Evolutionary conservation across 2,113 vertebrate species (phyloP).

Genomic region (Hippocampus comes): DNA sequence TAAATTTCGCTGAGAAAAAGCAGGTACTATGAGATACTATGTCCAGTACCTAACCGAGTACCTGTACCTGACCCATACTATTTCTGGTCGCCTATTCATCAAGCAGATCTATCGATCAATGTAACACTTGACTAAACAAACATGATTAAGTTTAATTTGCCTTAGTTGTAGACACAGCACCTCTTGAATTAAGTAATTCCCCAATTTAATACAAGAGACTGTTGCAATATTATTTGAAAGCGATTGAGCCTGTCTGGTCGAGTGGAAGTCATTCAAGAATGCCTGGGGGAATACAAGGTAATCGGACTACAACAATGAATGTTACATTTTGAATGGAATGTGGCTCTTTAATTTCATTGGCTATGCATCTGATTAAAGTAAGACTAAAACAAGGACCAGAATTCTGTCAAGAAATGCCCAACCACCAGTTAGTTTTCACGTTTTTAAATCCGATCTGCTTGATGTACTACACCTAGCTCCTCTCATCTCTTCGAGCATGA

Average conservation of each 20-base stretch:
- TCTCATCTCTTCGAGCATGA: not conserved
- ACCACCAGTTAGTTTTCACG: too few species aligned
- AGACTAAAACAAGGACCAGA: too few species aligned
- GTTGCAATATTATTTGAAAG: not conserved
- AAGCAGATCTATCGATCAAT: not conserved
- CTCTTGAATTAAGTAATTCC: too few species aligned
- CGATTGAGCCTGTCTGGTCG: not conserved
- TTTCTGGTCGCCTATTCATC: not conserved
- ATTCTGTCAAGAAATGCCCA: not conserved
- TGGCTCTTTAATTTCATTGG: too few species aligned
- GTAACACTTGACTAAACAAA: not conserved
- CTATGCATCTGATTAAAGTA: too few species aligned
- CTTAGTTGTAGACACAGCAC: too few species aligned
- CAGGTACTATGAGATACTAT: not conserved
- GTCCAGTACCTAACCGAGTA: not conserved
- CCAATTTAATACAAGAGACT: not conserved
- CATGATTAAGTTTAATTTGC: not conserved
- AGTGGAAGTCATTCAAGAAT: not conserved
- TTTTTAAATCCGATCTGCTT: not conserved
- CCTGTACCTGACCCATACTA: not conserved
- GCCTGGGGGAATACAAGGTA: not conserved
- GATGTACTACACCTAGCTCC: not conserved
- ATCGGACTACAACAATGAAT: not conserved
- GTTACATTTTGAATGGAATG: too few species aligned
- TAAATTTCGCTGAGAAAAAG: not conserved